A percentile compares a stretch with the other conserved stretches of the same genome.
Conservation (phyloP, 2,888 invertebrate genomes). For the Caenorhabditis sp. region DNA sequence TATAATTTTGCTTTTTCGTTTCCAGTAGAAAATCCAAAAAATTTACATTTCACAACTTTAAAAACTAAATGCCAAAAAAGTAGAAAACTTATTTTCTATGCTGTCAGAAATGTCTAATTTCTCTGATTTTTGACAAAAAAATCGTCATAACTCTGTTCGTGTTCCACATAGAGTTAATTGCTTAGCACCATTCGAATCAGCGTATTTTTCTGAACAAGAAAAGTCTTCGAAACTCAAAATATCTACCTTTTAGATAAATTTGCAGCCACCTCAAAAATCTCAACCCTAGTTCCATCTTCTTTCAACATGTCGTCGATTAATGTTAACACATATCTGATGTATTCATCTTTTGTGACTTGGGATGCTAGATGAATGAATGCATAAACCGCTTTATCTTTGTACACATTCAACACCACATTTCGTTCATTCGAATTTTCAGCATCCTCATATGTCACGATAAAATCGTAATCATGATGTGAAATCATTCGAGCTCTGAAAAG, state of each 20-base stretch:
- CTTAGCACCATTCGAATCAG: too few relatives aligned
- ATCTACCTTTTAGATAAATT: constrained; percentile 18
- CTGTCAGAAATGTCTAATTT: too few relatives aligned
- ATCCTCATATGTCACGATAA: constrained; percentile 31
- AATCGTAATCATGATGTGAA: constrained; percentile 34
- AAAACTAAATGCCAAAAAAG: too few relatives aligned
- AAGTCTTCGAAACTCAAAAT: too few relatives aligned
- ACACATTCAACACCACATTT: constrained; percentile 17
- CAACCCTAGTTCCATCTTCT: constrained; percentile 24
- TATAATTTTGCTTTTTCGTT: too few relatives aligned
- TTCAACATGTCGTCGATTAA: constrained; percentile 29
- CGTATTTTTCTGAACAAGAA: too few relatives aligned
- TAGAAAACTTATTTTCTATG: too few relatives aligned
- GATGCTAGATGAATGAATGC: constrained; percentile 35
- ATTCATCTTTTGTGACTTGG: constrained; percentile 37
- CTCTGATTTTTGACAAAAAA: too few relatives aligned
- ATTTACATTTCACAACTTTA: too few relatives aligned
- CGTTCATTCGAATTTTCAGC: constrained; percentile 19
- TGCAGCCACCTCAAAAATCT: constrained; percentile 29
- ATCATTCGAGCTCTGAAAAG: constrained; percentile 8
- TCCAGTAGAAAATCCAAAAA: too few relatives aligned
- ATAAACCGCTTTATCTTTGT: constrained; percentile 30
- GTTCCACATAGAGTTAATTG: too few relatives aligned
- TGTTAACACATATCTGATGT: constrained; percentile 25
- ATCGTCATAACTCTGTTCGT: too few relatives aligned